Base-by-base conservation (phyloP, 1,140 invertebrate species). In the Lucilia sericata region DNA sequence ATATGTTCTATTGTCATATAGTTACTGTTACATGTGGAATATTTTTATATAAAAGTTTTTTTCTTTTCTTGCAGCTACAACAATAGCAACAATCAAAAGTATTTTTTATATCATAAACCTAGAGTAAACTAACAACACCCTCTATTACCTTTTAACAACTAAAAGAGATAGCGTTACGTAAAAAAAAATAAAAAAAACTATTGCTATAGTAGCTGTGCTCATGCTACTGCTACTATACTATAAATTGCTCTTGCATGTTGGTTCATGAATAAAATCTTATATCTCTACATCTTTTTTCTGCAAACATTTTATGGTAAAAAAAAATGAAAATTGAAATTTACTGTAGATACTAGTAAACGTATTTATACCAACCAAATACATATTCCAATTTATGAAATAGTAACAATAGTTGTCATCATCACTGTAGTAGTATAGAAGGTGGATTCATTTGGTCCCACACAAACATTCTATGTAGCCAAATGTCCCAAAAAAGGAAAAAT, bases 61-160 rank as follows among this genome's bases (percentile, higher is more conserved):
- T 42, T 42, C 42, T 42, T 42, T 42, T 42, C 42, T 42, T 42
- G 5, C 5, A 42, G 10, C 42, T 42, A 10, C 42, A 42, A 55
- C 51, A 55, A 55, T n/a, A 17, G 13, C 4, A 55, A 55, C 51
- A 55, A 55, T n/a, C 51, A 55, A 13, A 55, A 0, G 17, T 55
- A 55, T 55, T 55, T 55, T n/a, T 55, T 55, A 55, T 55, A 55
- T 0, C 51, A 55, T 55, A 55, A 55, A 55, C 51, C 17, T 12
- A 55, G 0, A 55, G 51, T 55, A 55, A 55, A 55, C 51, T 55
- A 12, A 17, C 51, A 14, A 55, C 51, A 17, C 51, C 51, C 51
- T 55, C 51, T 55, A 55, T 55, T 55, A 55, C 51, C 51, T 55
- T 55, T 42, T 55, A 55, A 55, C 51, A 55, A 55, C 51, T 55